These are phyloP conservation scores for Drosophila athabasca DNA, from an alignment of 1,140 invertebrate species.

Conservation along the genomic window DNA sequence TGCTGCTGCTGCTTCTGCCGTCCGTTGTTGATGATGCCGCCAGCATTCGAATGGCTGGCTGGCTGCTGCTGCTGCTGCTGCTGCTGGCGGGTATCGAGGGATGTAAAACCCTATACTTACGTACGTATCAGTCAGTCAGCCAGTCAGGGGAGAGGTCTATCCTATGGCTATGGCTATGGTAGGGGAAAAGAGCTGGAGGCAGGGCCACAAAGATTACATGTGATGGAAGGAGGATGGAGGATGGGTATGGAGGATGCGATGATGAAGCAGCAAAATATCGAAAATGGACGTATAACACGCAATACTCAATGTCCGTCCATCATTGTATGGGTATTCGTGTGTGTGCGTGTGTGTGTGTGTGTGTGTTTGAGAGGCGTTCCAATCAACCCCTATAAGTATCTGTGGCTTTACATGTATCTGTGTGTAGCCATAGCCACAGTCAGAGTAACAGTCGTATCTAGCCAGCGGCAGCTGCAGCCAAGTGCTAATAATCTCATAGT, in stretches of 20 bases:
- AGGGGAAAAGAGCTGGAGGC: slow-evolving; percentile 2
- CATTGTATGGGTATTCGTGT: background rate
- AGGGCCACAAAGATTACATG: too few species aligned
- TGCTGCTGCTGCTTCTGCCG: too few species aligned
- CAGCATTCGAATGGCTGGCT: slow-evolving; percentile 28
- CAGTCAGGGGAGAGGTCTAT: slow-evolving; percentile 41
- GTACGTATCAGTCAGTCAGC: slow-evolving; percentile 57
- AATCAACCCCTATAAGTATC: slow-evolving; percentile 56
- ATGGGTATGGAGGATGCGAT: slow-evolving; percentile 61
- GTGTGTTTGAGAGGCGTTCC: slow-evolving; percentile 58
- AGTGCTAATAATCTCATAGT: slow-evolving; percentile 82
- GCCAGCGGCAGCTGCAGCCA: slow-evolving; percentile 68
- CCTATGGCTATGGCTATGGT: too few species aligned
- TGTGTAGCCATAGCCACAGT: slow-evolving; percentile 21
- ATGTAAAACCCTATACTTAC: slow-evolving; percentile 65
- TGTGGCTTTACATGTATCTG: slow-evolving; percentile 16
- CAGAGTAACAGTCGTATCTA: slow-evolving; percentile 14
- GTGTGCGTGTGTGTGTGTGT: slow-evolving; percentile 18
- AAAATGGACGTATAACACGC: slow-evolving; percentile 79
- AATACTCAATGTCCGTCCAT: slow-evolving; percentile 50
- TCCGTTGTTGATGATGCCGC: slow-evolving; percentile 58
- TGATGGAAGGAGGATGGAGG: slow-evolving; percentile 11
- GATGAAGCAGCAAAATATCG: slow-evolving; percentile 78
- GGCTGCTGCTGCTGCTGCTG: background rate
- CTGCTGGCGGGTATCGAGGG: slow-evolving; percentile 10